Evolutionary conservation across 2,888 invertebrate species (phyloP).

Genomic region (Encarsia formosa): DNA sequence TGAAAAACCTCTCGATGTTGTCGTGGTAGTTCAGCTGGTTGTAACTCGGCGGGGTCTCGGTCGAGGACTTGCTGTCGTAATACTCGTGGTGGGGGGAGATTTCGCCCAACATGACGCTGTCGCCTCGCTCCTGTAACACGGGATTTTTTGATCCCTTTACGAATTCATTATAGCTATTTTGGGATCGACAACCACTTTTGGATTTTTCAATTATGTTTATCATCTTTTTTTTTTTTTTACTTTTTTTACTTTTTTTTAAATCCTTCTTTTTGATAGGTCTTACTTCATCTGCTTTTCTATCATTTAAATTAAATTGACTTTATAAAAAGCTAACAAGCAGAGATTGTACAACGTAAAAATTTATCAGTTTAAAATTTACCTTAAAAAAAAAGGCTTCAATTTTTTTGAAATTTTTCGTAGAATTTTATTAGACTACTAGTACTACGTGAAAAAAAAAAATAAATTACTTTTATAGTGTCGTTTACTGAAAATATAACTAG

Average conservation of each 20-base stretch:
- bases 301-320: no score
- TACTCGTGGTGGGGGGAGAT: conserved; percentile 82
- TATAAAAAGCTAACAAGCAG: no score
- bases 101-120: conserved; percentile 78
- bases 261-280: no score
- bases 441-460: no score
- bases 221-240: background rate
- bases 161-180: conserved; percentile 42
- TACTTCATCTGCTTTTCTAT: no score
- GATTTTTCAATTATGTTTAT: conserved; percentile 6
- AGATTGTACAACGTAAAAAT: no score
- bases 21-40: conserved; percentile 82
- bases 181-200: conserved; percentile 28
- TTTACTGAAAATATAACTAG: no score
- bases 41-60: conserved; percentile 77
- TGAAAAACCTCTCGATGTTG: conserved; percentile 64
- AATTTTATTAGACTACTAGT: no score
- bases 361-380: no score
- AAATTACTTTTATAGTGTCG: no score
- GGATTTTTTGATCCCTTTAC: conserved; percentile 48
- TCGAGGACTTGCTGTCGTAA: conserved; percentile 73
- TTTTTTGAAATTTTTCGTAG: no score
- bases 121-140: conserved; percentile 65
- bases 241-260: background rate
- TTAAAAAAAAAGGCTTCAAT: no score